Evolutionary conservation across 1,140 invertebrate species (phyloP), one percentile per base, ranked within the genome.

Genomic region (Apis laboriosa): DNA sequence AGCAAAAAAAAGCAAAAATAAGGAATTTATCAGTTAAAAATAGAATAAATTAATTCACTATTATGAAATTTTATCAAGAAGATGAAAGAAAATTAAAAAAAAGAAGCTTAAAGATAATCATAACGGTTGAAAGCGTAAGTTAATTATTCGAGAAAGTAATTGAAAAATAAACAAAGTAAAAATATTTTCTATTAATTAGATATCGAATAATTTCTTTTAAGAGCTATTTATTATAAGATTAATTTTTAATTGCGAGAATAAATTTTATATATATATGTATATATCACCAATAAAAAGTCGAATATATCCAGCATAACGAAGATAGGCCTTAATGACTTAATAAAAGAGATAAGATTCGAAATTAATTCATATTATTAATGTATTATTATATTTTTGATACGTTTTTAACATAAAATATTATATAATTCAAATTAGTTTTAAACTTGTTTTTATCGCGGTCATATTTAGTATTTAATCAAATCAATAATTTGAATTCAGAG

Each of bases 281-380:
- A 34, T 34, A 34, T 34, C 34, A 34, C 34, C 34, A 34, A 2
- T 34, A 63, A 83, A 83, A 88, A 88, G 84, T 43, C 34, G 55
- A 71, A 70, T 87, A 89, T 77, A 87, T 88, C 77, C 76, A 63
- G 24, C 28, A 77, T 77, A 80, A 88, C 87, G 84, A 88, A 83
- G 77, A 67, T 88, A 88, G 88, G 88, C 84, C 81, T n/a, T n/a
- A n/a, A 77, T 53, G 86, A 89, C 84, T 89, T 83, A 86, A 88
- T 90, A 89, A 89, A 83, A 67, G 77, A 86, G 84, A 90, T 90
- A 89, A 90, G 74, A 83, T 89, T 85, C 77, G 77, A 80, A 64
- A 83, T 71, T 34, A 76, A 79, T 43, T 78, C 86, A 80, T 81
- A 86, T 81, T 80, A 55, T 67, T 85, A 84, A 87, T 81, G 87